Evolutionary conservation across 1,140 invertebrate genomes (phyloP).

Genomic region (Drosophila asahinai): DNA sequence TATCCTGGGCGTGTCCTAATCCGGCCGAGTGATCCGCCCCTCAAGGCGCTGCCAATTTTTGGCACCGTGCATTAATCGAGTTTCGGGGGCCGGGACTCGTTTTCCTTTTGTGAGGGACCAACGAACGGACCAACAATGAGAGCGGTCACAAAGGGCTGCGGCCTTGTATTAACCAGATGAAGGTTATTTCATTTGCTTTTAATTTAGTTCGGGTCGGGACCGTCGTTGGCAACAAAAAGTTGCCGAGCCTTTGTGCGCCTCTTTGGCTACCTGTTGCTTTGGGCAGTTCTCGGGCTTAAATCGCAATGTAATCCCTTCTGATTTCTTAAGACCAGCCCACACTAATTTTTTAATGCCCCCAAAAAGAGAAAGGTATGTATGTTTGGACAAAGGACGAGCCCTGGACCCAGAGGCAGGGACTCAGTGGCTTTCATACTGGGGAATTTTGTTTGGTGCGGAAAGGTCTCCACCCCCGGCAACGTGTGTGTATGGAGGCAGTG

Average conservation of each 20-base stretch:
- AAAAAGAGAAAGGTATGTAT: slow-evolving; percentile 20
- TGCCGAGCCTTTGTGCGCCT: slow-evolving; percentile 48
- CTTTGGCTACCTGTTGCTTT: slow-evolving; percentile 63
- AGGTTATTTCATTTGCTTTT: slow-evolving; percentile 81
- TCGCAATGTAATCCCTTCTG: slow-evolving; percentile 66
- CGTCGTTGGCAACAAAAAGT: slow-evolving; percentile 26
- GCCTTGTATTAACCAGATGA: slow-evolving; percentile 66
- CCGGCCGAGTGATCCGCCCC: slow-evolving; percentile 26
- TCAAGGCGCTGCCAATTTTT: slow-evolving; percentile 40
- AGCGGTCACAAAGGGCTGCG: slow-evolving; percentile 51
- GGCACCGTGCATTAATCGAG: slow-evolving; percentile 51
- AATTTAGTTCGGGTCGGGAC: slow-evolving; percentile 57
- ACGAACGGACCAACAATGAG: slow-evolving; percentile 46
- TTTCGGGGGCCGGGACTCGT: slow-evolving; percentile 26
- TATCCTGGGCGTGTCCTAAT: slow-evolving; percentile 38
- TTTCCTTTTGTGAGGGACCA: slow-evolving; percentile 34
- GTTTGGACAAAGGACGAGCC: slow-evolving; percentile 13
- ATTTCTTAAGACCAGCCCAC: slow-evolving; percentile 63
- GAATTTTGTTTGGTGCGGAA: slow-evolving; percentile 6
- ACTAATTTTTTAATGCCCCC: slow-evolving; percentile 75
- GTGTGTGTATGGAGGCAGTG: slow-evolving; percentile 7
- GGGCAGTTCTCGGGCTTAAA: slow-evolving; percentile 33
- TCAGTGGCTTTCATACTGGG: slow-evolving; percentile 28
- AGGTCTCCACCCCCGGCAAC: too few relatives aligned
- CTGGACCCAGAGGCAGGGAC: slow-evolving; percentile 8